A percentile compares a stretch with the other conserved stretches of the same genome.
These are phyloP conservation scores for Drosophila navojoa DNA, from an alignment of 1,140 invertebrate genomes.

Conservation along the genomic window DNA sequence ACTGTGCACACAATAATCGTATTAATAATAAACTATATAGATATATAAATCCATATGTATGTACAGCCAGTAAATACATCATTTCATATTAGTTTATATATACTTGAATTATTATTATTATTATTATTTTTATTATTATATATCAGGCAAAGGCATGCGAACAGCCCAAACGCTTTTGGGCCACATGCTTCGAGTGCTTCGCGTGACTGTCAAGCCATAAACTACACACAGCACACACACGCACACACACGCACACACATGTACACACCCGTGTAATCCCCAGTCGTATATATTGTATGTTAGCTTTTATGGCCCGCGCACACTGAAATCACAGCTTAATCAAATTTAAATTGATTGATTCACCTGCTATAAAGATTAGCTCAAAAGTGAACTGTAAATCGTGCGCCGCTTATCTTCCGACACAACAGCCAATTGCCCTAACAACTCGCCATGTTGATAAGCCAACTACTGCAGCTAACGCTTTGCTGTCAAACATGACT, in stretches of 20 bases:
- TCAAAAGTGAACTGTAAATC: constrained; percentile 39
- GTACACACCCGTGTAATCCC: constrained; percentile 22
- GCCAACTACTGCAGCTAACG: not conserved
- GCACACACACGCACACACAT: too few species aligned
- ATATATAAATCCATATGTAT: constrained; percentile 36
- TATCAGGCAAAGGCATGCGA: constrained; percentile 27
- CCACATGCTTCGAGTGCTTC: constrained; percentile 31
- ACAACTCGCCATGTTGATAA: constrained; percentile 23
- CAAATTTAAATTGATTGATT: constrained; percentile 82
- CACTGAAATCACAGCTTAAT: constrained; percentile 69
- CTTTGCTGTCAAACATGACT: not conserved
- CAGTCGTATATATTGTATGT: constrained; percentile 20
- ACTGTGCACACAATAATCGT: constrained; percentile 82
- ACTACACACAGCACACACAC: constrained; percentile 7
- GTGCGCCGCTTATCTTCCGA: constrained; percentile 45
- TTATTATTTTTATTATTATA: not conserved
- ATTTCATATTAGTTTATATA: not conserved
- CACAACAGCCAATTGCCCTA: constrained; percentile 1
- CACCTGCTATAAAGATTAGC: constrained; percentile 62
- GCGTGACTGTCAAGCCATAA: constrained; percentile 49
- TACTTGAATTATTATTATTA: constrained; percentile 1
- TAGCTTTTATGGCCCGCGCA: not conserved
- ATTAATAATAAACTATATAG: constrained; percentile 70
- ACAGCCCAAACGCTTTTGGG: constrained; percentile 30
- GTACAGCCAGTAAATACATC: constrained; percentile 20